phyloP scores from a whole-genome alignment of 2,888 invertebrate genomes.

The Caenorhabditis sinica region DNA sequence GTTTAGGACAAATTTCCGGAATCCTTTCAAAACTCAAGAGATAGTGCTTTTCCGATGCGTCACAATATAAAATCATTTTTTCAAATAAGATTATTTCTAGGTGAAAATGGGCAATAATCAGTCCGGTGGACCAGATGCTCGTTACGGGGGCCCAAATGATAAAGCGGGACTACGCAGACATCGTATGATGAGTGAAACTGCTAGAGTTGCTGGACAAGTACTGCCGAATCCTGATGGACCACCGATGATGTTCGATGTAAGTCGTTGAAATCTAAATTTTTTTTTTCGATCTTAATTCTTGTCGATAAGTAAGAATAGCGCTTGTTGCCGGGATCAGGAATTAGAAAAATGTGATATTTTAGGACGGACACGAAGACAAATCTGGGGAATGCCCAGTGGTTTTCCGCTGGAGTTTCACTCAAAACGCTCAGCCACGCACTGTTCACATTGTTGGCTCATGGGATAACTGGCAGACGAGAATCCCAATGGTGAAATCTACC shows the following conservation, averaged over 20 bases:
- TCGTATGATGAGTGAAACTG: slow-evolving; percentile 69
- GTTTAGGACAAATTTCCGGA: background rate
- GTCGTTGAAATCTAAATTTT: slow-evolving; percentile 28
- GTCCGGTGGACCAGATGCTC: slow-evolving; percentile 54
- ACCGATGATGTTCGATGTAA: slow-evolving; percentile 63
- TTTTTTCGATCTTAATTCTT: background rate
- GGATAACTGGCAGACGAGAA: slow-evolving; percentile 93
- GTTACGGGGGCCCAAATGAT: slow-evolving; percentile 40
- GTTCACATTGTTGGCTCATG: slow-evolving; percentile 82
- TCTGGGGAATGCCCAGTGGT: slow-evolving; percentile 83
- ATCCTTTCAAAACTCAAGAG: background rate
- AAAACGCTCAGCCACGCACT: slow-evolving; percentile 62
- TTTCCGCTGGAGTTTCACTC: slow-evolving; percentile 80
- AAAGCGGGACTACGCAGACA: slow-evolving; percentile 57
- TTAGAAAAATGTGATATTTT: slow-evolving; percentile 38
- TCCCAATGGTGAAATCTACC: slow-evolving; percentile 95
- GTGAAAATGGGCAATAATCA: slow-evolving; percentile 64
- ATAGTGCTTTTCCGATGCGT: background rate
- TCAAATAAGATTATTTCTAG: slow-evolving; percentile 12
- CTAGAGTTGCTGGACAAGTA: slow-evolving; percentile 54
- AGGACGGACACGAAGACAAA: slow-evolving; percentile 67
- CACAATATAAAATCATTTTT: background rate
- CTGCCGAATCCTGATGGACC: slow-evolving; percentile 66
- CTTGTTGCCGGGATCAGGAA: too few relatives aligned
- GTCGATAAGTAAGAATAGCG: too few relatives aligned